phyloP scores from a whole-genome alignment of 2,797 vertebrate genomes.

The Sylvia borin region DNA sequence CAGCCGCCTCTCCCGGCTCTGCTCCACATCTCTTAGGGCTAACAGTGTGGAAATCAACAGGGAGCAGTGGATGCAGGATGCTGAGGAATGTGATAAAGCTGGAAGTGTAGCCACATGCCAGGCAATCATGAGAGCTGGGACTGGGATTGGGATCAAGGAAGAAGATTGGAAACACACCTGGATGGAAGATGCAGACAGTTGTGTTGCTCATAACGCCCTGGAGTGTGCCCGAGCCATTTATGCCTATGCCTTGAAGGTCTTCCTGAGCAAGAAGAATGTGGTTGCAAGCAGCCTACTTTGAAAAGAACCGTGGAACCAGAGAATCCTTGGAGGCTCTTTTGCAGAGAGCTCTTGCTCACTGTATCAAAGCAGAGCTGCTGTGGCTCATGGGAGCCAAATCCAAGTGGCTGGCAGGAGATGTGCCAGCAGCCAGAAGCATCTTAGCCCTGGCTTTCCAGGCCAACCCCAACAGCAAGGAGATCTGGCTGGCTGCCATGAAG shows the following conservation, averaged over 20 bases:
- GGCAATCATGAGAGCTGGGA: too few relatives aligned
- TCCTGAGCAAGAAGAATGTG: slow-evolving; percentile 99
- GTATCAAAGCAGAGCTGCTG: slow-evolving; percentile 96
- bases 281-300: slow-evolving; percentile 96
- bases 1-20: too few relatives aligned
- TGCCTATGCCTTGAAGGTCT: slow-evolving; percentile 94
- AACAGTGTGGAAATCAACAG: too few relatives aligned
- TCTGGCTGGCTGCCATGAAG: slow-evolving; percentile 98
- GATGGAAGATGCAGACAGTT: slow-evolving; percentile 71
- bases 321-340: slow-evolving; percentile 95
- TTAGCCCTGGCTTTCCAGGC: slow-evolving; percentile 98
- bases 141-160: too few relatives aligned
- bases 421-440: slow-evolving; percentile 96
- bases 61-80: too few relatives aligned
- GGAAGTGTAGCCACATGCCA: too few relatives aligned
- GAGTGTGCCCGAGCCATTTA: slow-evolving; percentile 98
- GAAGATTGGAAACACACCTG: too few relatives aligned
- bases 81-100: too few relatives aligned
- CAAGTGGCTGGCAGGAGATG: slow-evolving; percentile 97
- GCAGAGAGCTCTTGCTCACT: slow-evolving; percentile 96
- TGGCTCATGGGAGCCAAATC: slow-evolving; percentile 99
- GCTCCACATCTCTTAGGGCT: too few relatives aligned
- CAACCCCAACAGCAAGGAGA: slow-evolving; percentile 99
- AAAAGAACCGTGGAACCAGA: slow-evolving; percentile 96
- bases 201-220: slow-evolving; percentile 93